phyloP scores from a whole-genome alignment of 2,113 vertebrate species.

The Brachionichthys hirsutus region DNA sequence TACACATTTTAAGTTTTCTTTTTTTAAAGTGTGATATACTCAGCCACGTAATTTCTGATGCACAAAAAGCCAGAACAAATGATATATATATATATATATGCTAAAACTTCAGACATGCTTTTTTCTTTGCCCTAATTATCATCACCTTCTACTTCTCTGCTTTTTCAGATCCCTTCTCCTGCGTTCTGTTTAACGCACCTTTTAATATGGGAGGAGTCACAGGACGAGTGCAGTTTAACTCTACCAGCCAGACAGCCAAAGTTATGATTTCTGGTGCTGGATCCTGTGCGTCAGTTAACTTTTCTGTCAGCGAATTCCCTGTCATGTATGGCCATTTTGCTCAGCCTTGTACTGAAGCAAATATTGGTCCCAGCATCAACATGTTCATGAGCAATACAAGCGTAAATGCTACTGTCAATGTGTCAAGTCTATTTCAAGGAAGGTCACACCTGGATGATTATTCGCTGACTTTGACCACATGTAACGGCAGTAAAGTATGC shows the following conservation, averaged over 20 bases:
- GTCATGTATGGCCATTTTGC: slow-evolving; percentile 75
- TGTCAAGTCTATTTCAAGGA: slow-evolving; percentile 50
- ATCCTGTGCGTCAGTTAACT: slow-evolving; percentile 50
- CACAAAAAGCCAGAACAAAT: too few relatives aligned
- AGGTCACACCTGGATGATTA: slow-evolving; percentile 66
- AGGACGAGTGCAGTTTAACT: slow-evolving; percentile 70
- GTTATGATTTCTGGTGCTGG: slow-evolving; percentile 63
- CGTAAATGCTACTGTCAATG: slow-evolving; percentile 9
- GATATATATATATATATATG: too few relatives aligned
- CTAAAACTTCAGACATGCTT: too few relatives aligned
- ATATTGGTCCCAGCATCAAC: slow-evolving; percentile 67
- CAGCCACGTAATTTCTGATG: too few relatives aligned
- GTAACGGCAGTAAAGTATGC: slow-evolving; percentile 65
- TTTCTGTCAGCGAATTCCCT: slow-evolving; percentile 74
- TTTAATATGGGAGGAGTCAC: slow-evolving; percentile 80
- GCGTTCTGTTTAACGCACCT: slow-evolving; percentile 59
- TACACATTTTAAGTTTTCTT: too few relatives aligned
- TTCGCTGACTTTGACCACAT: slow-evolving; percentile 72
- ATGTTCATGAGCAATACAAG: slow-evolving; percentile 35
- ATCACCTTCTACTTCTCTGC: slow-evolving; percentile 1
- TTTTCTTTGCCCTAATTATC: too few relatives aligned
- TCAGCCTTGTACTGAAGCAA: slow-evolving; percentile 68
- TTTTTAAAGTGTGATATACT: too few relatives aligned
- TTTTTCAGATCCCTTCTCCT: slow-evolving; percentile 61
- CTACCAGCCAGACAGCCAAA: slow-evolving; percentile 38